Evolutionary conservation across 2,797 vertebrate genomes (phyloP).

Genomic region (Danio albolineatus): DNA sequence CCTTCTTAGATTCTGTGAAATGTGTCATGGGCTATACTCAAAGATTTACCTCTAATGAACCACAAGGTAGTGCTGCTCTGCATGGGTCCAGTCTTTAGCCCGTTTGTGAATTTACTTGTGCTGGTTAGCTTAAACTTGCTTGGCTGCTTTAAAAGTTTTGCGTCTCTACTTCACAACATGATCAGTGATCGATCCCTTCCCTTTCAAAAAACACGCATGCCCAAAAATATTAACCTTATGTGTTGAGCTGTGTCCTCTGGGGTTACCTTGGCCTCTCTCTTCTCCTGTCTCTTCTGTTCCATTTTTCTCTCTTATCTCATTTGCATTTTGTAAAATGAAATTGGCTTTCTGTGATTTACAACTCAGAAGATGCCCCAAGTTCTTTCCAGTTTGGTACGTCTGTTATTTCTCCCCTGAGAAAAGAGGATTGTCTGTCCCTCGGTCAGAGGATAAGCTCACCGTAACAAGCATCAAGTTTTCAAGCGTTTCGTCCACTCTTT

Average conservation of each 20-base stretch:
- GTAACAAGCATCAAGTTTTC: constrained; percentile 55
- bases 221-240: constrained; percentile 71
- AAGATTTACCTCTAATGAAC: constrained; percentile 96
- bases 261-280: constrained; percentile 16
- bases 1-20: constrained; percentile 84
- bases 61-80: constrained; percentile 83
- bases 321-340: constrained; percentile 74
- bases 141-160: constrained; percentile 84
- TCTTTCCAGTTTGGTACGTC: constrained; percentile 11
- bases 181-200: constrained; percentile 77
- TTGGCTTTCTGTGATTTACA: constrained; percentile 47
- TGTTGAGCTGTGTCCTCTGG: constrained; percentile 59
- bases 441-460: constrained; percentile 44
- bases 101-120: constrained; percentile 86
- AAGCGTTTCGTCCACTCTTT: constrained; percentile 26
- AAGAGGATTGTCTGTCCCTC: constrained; percentile 33
- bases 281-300: constrained; percentile 34
- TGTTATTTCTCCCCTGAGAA: constrained; percentile 33
- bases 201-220: constrained; percentile 78
- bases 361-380: constrained; percentile 29
- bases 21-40: constrained; percentile 98
- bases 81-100: constrained; percentile 86
- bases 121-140: constrained; percentile 91
- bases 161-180: constrained; percentile 78
- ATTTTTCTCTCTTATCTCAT: constrained; percentile 43